Base-by-base conservation (phyloP, 2,113 vertebrate genomes). In the Pseudois nayaur region DNA sequence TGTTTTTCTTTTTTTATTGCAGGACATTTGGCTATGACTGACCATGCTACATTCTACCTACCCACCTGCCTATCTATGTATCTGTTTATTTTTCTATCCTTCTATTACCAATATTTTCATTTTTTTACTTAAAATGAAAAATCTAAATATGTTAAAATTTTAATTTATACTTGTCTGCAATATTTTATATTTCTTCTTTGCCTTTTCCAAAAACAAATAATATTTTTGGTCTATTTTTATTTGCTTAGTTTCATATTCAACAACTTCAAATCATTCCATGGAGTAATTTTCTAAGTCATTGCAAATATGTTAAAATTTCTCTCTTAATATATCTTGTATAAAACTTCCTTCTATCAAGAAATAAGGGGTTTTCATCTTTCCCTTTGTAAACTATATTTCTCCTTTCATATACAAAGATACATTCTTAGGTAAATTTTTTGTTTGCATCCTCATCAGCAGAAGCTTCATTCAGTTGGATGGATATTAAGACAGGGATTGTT, bases 261-360 rank as follows among this genome's bases (percentile, higher is more conserved):
- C 11, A 89, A 14, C 19, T 12, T 45, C 1, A 74, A 97, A 89
- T 7, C 31, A 89, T 89, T 62, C 31, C 3, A 16, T 48, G 12
- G 21, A 60, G 21, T 13, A 88, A 83, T 40, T 89, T 96, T 79
- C 27, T 36, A 82, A 93, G 85, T 94, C n/a, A 91, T 87, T 96
- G 19, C 78, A 83, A 89, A 8, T 82, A 40, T 57, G 27, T 31
- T 59, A 57, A 62, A 64, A 94, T 89, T 59, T 86, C 15, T 87
- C 17, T 60, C 50, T 95, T 81, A 83, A 10, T 43, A n/a, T 27
- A 59, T 19, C 29, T 83, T 67, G 6, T 67, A n/a, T 91, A 88
- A 88, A 88, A 76, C 2, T 95, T 48, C 40, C n/a, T 76, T 74
- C 19, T 84, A 19, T 74, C 59, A 81, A 93, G 45, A 52, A 55